A percentile compares a stretch with the other conserved stretches of the same genome.
These are phyloP conservation scores for Spilogale gracilis DNA, from an alignment of 2,113 vertebrate species.

Conservation along the genomic window DNA sequence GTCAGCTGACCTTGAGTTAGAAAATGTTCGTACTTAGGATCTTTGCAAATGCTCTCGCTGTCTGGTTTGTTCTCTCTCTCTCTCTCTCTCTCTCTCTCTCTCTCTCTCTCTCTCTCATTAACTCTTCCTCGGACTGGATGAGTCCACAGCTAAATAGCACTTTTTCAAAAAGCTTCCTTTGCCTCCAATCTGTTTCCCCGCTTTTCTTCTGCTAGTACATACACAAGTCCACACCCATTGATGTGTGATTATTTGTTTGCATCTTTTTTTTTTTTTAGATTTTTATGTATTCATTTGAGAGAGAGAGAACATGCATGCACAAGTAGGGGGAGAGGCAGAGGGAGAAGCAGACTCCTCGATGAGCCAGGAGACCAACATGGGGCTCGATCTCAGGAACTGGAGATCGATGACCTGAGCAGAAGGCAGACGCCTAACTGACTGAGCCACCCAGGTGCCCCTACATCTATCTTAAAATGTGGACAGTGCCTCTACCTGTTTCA, in stretches of 20 bases:
- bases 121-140: neutral
- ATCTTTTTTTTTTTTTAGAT: neutral
- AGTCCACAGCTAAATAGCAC: neutral
- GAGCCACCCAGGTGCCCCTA: neutral
- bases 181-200: neutral
- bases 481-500: neutral
- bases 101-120: neutral
- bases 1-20: neutral
- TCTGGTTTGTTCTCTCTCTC: neutral
- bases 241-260: neutral
- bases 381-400: no score
- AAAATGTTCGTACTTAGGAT: neutral
- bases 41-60: neutral
- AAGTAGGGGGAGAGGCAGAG: no score
- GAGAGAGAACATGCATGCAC: no score
- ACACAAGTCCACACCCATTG: rapidly evolving
- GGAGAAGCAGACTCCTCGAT: no score
- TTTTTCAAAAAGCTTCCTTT: neutral
- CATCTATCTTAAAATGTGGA: neutral
- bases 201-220: neutral
- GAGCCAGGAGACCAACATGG: no score
- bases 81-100: neutral
- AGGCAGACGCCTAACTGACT: no score
- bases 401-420: no score
- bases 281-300: no score